Evolutionary conservation across 2,113 vertebrate species (phyloP), one percentile per base, ranked within the genome.

Genomic region (Cinclus mexicanus): DNA sequence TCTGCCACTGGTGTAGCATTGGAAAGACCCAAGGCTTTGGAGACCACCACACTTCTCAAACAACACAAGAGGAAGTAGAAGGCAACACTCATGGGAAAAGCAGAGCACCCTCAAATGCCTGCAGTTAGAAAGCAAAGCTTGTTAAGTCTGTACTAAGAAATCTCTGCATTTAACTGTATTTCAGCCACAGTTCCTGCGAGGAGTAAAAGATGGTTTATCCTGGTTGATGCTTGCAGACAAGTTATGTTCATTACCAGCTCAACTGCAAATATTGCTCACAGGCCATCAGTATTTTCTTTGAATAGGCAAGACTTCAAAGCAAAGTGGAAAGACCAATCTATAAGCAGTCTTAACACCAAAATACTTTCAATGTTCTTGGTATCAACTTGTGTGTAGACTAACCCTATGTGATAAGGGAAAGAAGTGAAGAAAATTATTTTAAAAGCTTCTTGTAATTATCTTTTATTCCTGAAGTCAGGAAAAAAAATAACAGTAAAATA

Each of bases 271-370:
- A 42, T 39, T 83, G 47, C 46, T 94, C 65, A 89, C 53, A 53
- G 50, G 25, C 70, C 61, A 72, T 35, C 69, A 67, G 68, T 9
- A 93, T 93, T 88, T 89, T 67, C 74, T 80, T 91, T 85, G 49
- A 42, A 61, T 28, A 85, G 55, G 67, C n/a, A 79, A 95, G 74
- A 83, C 57, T 84, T 94, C 63, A 91, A 87, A 89, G 74, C 60
- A 72, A 90, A 94, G 63, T 53, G 33, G 25, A 70, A 91, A 91
- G 70, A 61, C 23, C 55, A 56, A 65, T 74, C 39, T 69, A 69
- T n/a, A 93, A 76, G 59, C 26, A 91, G 55, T 80, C 59, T 87
- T 87, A 90, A 83, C 35, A 94, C 25, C 61, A 93, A 93, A 94
- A 93, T 69, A 56, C 52, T 80, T 89, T 28, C 57, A 87, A 42